Evolutionary conservation across 2,888 invertebrate genomes (phyloP), one percentile per base, ranked within the genome.

Genomic region (Meta bourneti): DNA sequence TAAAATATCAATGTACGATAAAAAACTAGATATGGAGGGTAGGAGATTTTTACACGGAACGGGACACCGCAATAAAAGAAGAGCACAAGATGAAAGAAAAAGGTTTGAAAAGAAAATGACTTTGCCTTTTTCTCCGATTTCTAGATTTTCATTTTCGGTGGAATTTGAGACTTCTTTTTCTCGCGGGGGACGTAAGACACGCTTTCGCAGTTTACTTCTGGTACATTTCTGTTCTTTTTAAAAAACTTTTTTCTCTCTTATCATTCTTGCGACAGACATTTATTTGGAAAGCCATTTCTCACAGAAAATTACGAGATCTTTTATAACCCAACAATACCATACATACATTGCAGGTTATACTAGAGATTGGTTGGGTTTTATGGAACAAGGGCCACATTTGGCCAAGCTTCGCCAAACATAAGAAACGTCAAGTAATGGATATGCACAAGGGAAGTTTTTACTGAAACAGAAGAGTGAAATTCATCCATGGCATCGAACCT

Each of bases 21-120:
- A 61, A 61, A 9, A 61, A 61, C 61, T 61, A 11, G 61, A 61
- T 61, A 61, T 61, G 61, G 61, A 61, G 34, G 34, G 34, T 34
- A 13, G 11, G 16, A 69, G 79, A 79, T 20, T 51, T 16, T 79
- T 34, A 16, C 19, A 52, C 52, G 19, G 34, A 79, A 79, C 61
- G 61, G 7, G 79, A 79, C 79, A 79, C 79, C 79, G 61, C 79
- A 79, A 79, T 79, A 79, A 79, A 34, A 79, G 61, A 61, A 61
- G 79, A 34, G 54, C 13, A 13, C 6, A 19, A 19, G 69, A 69
- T 19, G 51, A 79, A 79, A 79, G 34, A 20, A 79, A 79, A 61
- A 61, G 54, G 61, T 79, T 79, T 79, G 16, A 61, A 19, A 54
- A 78, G 54, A 61, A 79, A 79, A 79, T 61, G 79, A 61, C 79